Evolutionary conservation across 1,140 invertebrate genomes (phyloP), one percentile per base, ranked within the genome.

Genomic region (Hypsibius dujardini): DNA sequence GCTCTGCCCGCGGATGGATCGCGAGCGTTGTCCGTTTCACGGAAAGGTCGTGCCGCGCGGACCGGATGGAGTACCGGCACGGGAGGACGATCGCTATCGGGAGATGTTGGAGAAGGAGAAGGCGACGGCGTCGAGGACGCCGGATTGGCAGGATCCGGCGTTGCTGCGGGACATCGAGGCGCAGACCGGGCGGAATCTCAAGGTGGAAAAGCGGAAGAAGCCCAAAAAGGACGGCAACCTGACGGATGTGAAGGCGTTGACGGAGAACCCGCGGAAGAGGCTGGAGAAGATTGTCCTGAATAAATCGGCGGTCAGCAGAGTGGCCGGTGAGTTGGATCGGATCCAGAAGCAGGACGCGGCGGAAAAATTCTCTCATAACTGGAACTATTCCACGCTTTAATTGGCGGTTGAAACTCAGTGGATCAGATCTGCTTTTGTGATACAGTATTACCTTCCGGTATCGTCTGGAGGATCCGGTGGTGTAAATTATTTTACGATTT

Each of bases 11-110:
- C 77, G 86, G 71, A 81, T 80, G 77, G 86, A 87, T 75, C 74
- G 84, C 74, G 72, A 77, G 47, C 86, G 85, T 82, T 87, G 86
- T 79, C 86, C 86, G 47, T 83, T 87, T 74, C 86, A 87, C 80
- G 86, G 86, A 2, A 78, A 77, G 72, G 83, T 87, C 47, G 80
- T 87, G 72, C 76, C 81, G 1, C 74, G 86, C 74, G 82, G 86
- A 79, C 76, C 40, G 47, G 72, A 74, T 47, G 76, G 77, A 47
- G 74, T 77, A 71, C 74, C 75, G 71, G 72, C 59, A 62, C 59
- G 75, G 71, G 77, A 80, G 69, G 75, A 78, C 70, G 73, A 76
- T 73, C 75, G 75, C 71, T 73, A 77, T 74, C 73, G 76, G 59
- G 74, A 70, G 59, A 72, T 71, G 69, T 60, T 69, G 46, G 69